These are phyloP conservation scores for Clamator glandarius DNA, from an alignment of 2,797 vertebrate genomes.

Conservation along the genomic window DNA sequence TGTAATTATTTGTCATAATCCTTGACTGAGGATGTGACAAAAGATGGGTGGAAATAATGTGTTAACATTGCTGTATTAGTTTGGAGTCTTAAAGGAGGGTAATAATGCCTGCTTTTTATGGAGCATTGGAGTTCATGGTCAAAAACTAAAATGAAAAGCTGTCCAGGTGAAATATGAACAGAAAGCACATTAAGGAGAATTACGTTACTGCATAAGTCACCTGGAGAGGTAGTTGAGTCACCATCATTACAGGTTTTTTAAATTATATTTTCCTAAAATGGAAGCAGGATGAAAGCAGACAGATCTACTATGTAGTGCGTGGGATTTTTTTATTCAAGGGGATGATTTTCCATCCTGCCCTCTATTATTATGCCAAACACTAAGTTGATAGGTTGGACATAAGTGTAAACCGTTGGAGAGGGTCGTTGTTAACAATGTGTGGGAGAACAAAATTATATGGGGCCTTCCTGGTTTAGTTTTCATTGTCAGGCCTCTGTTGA, in stretches of 20 bases:
- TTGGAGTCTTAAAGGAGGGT: not conserved
- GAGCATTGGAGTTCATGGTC: not conserved
- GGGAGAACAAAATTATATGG: not conserved
- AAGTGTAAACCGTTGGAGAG: not conserved
- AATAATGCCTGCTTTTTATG: not conserved
- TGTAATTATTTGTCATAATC: not conserved
- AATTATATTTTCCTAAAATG: conserved; percentile 24
- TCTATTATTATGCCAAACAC: not conserved
- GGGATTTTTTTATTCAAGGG: not conserved
- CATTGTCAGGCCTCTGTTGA: not conserved
- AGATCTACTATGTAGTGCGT: not conserved
- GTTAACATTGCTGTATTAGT: not conserved
- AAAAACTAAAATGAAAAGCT: not conserved
- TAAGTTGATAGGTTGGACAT: not conserved
- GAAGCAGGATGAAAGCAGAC: not conserved
- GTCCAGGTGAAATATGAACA: not conserved
- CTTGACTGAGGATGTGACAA: not conserved
- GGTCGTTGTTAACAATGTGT: not conserved
- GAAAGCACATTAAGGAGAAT: not conserved
- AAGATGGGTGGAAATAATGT: not conserved
- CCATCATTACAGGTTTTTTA: not conserved
- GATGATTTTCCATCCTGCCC: not conserved
- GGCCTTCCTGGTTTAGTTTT: not conserved
- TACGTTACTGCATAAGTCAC: not conserved
- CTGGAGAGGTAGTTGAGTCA: not conserved